Base-by-base conservation (phyloP, 2,888 invertebrate genomes). In the Euspilapteryx auroguttella region DNA sequence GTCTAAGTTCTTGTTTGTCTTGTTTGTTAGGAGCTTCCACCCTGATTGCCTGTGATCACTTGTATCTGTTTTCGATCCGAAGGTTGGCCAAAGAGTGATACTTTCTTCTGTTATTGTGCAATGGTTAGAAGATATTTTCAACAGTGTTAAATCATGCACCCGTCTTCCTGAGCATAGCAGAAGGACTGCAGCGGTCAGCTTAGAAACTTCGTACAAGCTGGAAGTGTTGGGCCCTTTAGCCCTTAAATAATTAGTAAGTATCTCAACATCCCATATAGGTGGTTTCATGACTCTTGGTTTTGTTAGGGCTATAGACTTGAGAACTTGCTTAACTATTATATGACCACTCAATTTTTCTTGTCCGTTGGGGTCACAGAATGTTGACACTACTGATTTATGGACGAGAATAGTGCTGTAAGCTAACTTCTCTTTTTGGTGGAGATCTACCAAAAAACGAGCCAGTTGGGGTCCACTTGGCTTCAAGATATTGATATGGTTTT, bases 21-120 rank as follows among this genome's bases (percentile, higher is more conserved):
- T 6, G 21, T 28, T 14, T 7, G 9, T 12, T 20, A 10, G 5
- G 7, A 28, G 9, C n/a, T 28, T 28, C 28, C 28, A 28, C 8
- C 28, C 28, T 15, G 24, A 28, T n/a, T 28, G 28, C 4, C 28
- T 14, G 24, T 28, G 21, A 7, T 14, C 12, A 14, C n/a, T 15
- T 10, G 14, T 24, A 12, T 28, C 28, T 7, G 28, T 28, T 12
- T 28, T 28, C 11, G 28, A 28, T 6, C 28, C 28, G 21, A 17
- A 28, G 17, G 17, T 17, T 8, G 17, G 17, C 17, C 17, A 17
- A 17, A 17, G 8, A 17, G 8, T 8, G 8, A 17, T 17, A 17
- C 8, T 5, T 6, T 17, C 8, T 17, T 17, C 5, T 8, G 5
- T 17, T 5, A 17, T 17, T 17, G 5, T 8, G 17, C 17, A 17